phyloP scores from a whole-genome alignment of 2,888 invertebrate genomes.

The Drosophila pseudotakahashii region DNA sequence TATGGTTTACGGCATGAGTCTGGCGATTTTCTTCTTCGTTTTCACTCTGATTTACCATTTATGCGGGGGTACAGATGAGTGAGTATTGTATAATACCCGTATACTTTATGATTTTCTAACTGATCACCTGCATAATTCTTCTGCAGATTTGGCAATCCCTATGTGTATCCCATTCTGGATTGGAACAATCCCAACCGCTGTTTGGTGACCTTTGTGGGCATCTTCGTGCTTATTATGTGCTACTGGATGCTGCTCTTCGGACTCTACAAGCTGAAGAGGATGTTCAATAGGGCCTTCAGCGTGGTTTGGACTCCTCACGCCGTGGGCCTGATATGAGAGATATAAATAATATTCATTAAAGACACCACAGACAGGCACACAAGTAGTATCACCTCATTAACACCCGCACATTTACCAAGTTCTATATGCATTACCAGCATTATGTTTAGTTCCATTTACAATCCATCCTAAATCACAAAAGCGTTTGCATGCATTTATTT shows the following conservation, averaged over 20 bases:
- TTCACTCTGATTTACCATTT: conserved; percentile 87
- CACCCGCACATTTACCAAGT: conserved; percentile 12
- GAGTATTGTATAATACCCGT: conserved; percentile 59
- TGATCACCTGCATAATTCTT: conserved; percentile 5
- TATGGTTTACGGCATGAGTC: conserved; percentile 87
- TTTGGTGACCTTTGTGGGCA: conserved; percentile 78
- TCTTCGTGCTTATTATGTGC: conserved; percentile 78
- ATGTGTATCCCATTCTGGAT: conserved; percentile 90
- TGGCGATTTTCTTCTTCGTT: conserved; percentile 86
- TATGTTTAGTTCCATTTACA: conserved; percentile 20
- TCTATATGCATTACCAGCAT: conserved; percentile 52
- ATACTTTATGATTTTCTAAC: background rate
- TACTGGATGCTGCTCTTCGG: conserved; percentile 77
- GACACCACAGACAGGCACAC: background rate
- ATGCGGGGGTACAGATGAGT: conserved; percentile 87
- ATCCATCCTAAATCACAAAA: conserved; percentile 3
- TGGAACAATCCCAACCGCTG: conserved; percentile 88
- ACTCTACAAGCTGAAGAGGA: conserved; percentile 77
- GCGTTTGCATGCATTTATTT: conserved; percentile 61
- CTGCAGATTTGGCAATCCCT: conserved; percentile 86
- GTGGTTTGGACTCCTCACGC: conserved; percentile 78
- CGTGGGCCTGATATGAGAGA: conserved; percentile 68
- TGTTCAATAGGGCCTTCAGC: conserved; percentile 73
- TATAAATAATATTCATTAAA: background rate
- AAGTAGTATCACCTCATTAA: conserved; percentile 10